Base-by-base conservation (phyloP, 2,888 invertebrate genomes). In the Monoplex corrugatus region DNA sequence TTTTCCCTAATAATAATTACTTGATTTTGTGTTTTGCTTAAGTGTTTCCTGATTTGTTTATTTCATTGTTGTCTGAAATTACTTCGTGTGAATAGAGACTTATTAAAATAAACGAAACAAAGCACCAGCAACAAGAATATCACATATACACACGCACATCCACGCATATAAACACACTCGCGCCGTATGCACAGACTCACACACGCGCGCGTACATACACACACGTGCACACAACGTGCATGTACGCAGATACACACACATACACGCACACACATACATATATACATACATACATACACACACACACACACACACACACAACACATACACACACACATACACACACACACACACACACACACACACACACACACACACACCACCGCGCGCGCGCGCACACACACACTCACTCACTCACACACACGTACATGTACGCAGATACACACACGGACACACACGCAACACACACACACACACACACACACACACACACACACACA, bases 341-440 rank as follows among this genome's bases (percentile, higher is more conserved):
- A 23, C 68, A 68, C 68, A 68, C 68, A 10, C 10, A 28, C 68
- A 68, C 68, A n/a, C 68, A 68, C 8, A 68, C 68, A n/a, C 68
- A 68, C 68, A 68, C 68, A n/a, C 68, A n/a, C 68, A 68, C 68
- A 68, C 68, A 13, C 68, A 68, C 68, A 68, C 68, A 13, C 68
- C 23, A 23, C 23, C 68, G n/a, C 68, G 2, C 68, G n/a, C 68
- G n/a, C 68, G 2, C 68, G n/a, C 68, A 68, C 68, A 68, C 68
- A 68, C 68, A 2, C n/a, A n/a, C n/a, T n/a, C n/a, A n/a, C n/a
- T n/a, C n/a, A n/a, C n/a, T 19, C 8, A n/a, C n/a, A n/a, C n/a
- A n/a, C n/a, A n/a, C n/a, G n/a, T n/a, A n/a, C n/a, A n/a, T n/a
- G n/a, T n/a, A n/a, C n/a, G n/a, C n/a, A n/a, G n/a, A n/a, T n/a